These are phyloP conservation scores for Drosophila hamatofila DNA, from an alignment of 2,888 invertebrate species.

Conservation along the genomic window DNA sequence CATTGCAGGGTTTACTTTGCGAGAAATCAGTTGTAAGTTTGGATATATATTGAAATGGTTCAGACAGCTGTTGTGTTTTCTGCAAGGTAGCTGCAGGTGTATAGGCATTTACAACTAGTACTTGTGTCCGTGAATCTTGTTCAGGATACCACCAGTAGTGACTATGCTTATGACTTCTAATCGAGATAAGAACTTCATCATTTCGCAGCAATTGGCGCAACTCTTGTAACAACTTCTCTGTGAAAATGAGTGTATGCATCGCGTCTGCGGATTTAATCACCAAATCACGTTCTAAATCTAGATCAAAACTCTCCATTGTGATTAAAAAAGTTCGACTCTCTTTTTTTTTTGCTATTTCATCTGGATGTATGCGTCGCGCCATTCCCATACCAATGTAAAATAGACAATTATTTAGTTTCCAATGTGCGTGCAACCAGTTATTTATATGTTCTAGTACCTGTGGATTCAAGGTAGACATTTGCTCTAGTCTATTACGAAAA, in stretches of 20 bases:
- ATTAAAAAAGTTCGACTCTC: conserved; percentile 35
- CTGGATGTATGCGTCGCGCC: conserved; percentile 30
- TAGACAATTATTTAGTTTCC: conserved; percentile 51
- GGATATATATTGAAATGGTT: conserved; percentile 48
- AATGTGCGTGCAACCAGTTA: conserved; percentile 47
- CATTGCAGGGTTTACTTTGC: background rate
- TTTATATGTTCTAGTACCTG: conserved; percentile 45
- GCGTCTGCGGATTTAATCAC: conserved; percentile 38
- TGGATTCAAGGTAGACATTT: conserved; percentile 42
- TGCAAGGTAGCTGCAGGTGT: conserved; percentile 31
- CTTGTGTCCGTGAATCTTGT: conserved; percentile 49
- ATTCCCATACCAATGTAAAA: conserved; percentile 52
- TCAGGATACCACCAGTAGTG: conserved; percentile 60
- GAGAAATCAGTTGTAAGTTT: conserved; percentile 40
- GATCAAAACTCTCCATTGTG: conserved; percentile 48
- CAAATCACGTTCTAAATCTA: conserved; percentile 32
- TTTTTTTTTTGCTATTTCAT: conserved; percentile 20
- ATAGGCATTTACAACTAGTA: conserved; percentile 51
- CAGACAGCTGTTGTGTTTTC: conserved; percentile 26
- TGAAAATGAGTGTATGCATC: conserved; percentile 50
- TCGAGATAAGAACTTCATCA: conserved; percentile 45
- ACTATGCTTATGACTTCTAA: conserved; percentile 47
- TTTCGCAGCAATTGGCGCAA: conserved; percentile 23
- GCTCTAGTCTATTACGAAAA: conserved; percentile 41
- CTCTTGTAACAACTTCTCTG: conserved; percentile 39